Evolutionary conservation across 2,888 invertebrate species (phyloP).

Genomic region (Cartodere bifasciata): DNA sequence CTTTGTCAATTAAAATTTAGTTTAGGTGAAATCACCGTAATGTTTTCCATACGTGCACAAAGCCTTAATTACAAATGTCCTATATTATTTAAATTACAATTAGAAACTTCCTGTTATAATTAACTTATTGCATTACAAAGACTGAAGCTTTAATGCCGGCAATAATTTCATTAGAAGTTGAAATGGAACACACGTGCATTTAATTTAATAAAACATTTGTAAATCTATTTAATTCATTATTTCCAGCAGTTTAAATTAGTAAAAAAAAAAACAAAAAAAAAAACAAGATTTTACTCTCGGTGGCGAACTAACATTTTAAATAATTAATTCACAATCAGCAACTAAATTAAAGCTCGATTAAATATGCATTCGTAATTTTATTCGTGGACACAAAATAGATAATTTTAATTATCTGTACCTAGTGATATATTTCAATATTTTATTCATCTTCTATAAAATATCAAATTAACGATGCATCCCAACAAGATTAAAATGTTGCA

Average conservation of each 20-base stretch:
- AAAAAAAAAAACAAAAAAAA: slow-evolving; percentile 1
- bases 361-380: too few species aligned
- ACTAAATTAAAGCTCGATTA: too few species aligned
- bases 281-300: too few species aligned
- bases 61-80: slow-evolving; percentile 33
- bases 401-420: too few species aligned
- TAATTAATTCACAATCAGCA: too few species aligned
- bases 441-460: too few species aligned
- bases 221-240: slow-evolving; percentile 29
- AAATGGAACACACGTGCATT: slow-evolving; percentile 33
- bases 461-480: too few species aligned
- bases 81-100: slow-evolving; percentile 36
- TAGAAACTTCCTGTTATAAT: slow-evolving; percentile 34
- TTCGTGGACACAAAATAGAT: too few species aligned
- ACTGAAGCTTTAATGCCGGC: slow-evolving; percentile 32
- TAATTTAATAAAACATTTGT: slow-evolving; percentile 33
- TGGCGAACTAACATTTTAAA: too few species aligned
- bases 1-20: too few species aligned
- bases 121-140: slow-evolving; percentile 34
- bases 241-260: slow-evolving; percentile 20
- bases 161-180: slow-evolving; percentile 35
- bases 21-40: slow-evolving; percentile 17
- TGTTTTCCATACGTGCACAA: slow-evolving; percentile 27
- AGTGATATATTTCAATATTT: too few species aligned
- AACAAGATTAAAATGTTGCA: too few species aligned